Evolutionary conservation across 2,797 vertebrate genomes (phyloP).

Genomic region (Masticophis lateralis): DNA sequence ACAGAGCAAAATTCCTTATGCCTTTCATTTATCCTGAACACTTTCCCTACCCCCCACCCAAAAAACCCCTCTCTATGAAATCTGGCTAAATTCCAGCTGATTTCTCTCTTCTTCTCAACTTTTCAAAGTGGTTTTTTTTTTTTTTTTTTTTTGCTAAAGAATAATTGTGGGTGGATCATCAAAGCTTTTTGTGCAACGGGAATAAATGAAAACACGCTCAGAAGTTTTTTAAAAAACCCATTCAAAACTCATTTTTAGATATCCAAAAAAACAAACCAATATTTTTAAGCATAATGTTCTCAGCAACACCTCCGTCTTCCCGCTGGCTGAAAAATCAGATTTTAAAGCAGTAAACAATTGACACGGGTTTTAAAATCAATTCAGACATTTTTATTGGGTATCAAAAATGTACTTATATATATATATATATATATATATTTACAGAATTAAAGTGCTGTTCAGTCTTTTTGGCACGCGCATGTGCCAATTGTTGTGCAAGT

Average conservation of each 20-base stretch:
- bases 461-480: not conserved
- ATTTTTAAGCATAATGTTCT: not conserved
- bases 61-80: not conserved
- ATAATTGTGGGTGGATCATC: not conserved
- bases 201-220: not conserved
- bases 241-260: not conserved
- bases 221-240: not conserved
- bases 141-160: not conserved
- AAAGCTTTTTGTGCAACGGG: not conserved
- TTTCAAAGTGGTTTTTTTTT: not conserved
- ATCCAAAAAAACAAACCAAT: not conserved
- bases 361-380: not conserved
- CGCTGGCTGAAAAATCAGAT: not conserved
- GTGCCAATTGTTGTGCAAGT: conserved; percentile 65
- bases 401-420: not conserved
- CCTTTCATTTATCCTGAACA: not conserved
- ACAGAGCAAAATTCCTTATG: not conserved
- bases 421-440: not conserved
- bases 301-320: not conserved
- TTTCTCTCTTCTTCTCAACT: not conserved
- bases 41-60: not conserved
- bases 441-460: not conserved
- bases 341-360: not conserved
- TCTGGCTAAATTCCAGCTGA: not conserved
- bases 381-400: not conserved